A percentile compares a stretch with the other conserved stretches of the same genome.
Conservation (phyloP, 2,888 invertebrate species). For the Melipona bicolor region DNA sequence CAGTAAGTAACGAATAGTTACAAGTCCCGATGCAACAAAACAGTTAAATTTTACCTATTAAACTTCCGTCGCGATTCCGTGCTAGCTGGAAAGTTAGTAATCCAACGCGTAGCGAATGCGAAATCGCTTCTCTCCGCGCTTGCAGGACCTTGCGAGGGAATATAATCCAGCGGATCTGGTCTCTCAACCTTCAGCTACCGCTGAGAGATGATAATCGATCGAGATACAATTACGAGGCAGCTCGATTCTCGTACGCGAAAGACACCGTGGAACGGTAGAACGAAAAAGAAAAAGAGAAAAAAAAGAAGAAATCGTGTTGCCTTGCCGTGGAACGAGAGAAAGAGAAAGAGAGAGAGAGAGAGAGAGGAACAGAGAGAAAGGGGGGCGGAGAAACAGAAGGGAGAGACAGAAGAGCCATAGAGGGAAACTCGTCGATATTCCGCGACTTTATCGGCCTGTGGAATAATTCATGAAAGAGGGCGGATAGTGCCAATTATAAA, state of each 20-base stretch:
- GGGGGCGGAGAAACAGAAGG: conserved; percentile 2
- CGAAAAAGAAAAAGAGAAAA: no score
- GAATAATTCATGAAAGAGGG: conserved; percentile 80
- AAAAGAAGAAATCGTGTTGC: neutral
- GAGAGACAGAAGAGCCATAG: conserved; percentile 48
- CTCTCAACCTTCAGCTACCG: neutral
- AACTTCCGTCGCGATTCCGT: no score
- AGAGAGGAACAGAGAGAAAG: conserved; percentile 5
- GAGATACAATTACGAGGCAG: conserved; percentile 48
- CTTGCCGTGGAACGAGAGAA: neutral
- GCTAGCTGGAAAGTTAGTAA: no score
- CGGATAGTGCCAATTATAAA: conserved; percentile 82
- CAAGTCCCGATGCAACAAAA: no score
- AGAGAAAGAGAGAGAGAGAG: neutral
- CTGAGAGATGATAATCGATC: conserved; percentile 39
- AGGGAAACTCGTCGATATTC: conserved; percentile 75
- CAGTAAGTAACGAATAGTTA: no score
- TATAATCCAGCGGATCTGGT: neutral
- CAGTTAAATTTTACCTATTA: no score
- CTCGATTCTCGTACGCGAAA: conserved; percentile 59
- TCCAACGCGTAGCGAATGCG: no score
- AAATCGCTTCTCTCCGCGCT: no score
- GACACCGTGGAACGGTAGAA: conserved; percentile 44
- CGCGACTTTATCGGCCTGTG: conserved; percentile 73
- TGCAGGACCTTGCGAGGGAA: no score